Conservation (phyloP, 2,888 invertebrate species). For the Drosophila percnosoma region DNA sequence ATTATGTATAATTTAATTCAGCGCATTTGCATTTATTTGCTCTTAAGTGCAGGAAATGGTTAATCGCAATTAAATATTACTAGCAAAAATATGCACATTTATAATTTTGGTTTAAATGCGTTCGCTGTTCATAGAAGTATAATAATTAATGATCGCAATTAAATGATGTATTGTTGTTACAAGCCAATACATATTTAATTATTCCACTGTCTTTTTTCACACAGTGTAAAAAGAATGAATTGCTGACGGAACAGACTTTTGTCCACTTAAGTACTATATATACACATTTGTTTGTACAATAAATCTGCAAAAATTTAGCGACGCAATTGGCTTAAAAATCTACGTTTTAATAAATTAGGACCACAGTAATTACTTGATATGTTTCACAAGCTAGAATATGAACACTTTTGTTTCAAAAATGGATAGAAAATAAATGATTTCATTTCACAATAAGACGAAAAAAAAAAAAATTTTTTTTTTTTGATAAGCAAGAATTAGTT, state of each 20-base stretch:
- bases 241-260: conserved; percentile 12
- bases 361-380: neutral
- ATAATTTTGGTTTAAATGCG: neutral
- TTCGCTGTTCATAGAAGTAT: neutral
- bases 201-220: neutral
- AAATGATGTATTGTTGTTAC: neutral
- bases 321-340: conserved; percentile 19
- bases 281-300: neutral
- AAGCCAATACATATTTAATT: neutral
- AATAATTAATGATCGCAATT: neutral
- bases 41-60: conserved; percentile 31
- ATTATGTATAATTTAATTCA: conserved; percentile 22
- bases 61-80: conserved; percentile 27
- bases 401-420: neutral
- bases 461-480: neutral
- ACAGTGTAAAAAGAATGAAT: neutral
- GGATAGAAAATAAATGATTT: neutral
- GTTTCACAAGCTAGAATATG: neutral
- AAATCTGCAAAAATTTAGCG: neutral
- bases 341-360: neutral
- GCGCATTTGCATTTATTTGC: conserved; percentile 14
- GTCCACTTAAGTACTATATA: neutral
- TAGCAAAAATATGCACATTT: conserved; percentile 5
- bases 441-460: neutral
- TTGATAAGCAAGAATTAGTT: neutral